Percentiles rank a stretch among this genome's conserved stretches.
phyloP scores from a whole-genome alignment of 2,797 vertebrate genomes.

The Rhinoraja longicauda region DNA sequence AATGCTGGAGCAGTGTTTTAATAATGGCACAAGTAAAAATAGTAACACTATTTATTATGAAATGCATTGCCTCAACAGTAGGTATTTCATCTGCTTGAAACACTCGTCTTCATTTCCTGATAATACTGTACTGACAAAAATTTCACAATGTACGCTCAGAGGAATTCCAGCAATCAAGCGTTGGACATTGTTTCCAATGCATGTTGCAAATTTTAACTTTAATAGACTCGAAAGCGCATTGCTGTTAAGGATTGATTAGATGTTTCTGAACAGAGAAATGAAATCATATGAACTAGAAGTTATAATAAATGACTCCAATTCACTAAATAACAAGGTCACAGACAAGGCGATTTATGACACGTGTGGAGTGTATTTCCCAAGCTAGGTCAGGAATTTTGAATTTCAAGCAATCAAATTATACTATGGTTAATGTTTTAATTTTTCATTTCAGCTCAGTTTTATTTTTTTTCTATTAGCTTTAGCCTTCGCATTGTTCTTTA shows the following conservation, averaged over 20 bases:
- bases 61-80: neutral
- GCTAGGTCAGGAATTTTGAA: neutral
- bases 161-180: neutral
- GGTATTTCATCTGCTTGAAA: neutral
- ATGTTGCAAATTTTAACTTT: neutral
- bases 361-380: neutral
- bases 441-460: too few relatives aligned
- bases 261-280: too few relatives aligned
- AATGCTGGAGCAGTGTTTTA: neutral
- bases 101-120: neutral
- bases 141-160: neutral
- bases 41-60: neutral
- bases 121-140: neutral
- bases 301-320: neutral
- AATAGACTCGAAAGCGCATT: neutral
- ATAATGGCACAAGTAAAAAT: neutral
- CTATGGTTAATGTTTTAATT: neutral
- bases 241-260: neutral
- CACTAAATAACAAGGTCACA: neutral
- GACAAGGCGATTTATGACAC: neutral
- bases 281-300: neutral
- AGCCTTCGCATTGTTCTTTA: too few relatives aligned
- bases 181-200: neutral
- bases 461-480: too few relatives aligned
- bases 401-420: neutral